These are phyloP conservation scores for Sepiola atlantica DNA, from an alignment of 2,888 invertebrate genomes.

Conservation along the genomic window DNA sequence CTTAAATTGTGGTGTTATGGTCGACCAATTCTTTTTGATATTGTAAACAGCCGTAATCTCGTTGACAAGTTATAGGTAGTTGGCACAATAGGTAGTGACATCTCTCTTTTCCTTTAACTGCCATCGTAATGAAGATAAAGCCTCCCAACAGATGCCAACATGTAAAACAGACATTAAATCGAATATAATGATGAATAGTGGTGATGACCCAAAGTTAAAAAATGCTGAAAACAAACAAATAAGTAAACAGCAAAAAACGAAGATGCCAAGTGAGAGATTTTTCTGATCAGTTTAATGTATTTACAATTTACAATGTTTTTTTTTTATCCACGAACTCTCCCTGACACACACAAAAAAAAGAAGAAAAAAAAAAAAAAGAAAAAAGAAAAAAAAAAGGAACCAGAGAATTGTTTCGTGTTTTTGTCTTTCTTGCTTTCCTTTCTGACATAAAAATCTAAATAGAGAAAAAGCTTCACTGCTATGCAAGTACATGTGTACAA, in stretches of 20 bases:
- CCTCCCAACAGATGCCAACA: too few relatives aligned
- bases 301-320: neutral
- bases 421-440: neutral
- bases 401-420: neutral
- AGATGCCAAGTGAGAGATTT: slow-evolving; percentile 6
- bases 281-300: slow-evolving; percentile 32
- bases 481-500: slow-evolving; percentile 32
- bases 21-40: too few relatives aligned
- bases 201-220: neutral
- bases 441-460: slow-evolving; percentile 1
- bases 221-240: neutral
- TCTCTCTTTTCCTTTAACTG: too few relatives aligned
- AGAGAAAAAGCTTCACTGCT: slow-evolving; percentile 32
- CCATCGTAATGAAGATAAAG: too few relatives aligned
- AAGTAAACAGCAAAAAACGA: neutral
- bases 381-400: neutral
- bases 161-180: too few relatives aligned
- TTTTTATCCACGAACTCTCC: neutral
- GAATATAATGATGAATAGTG: too few relatives aligned
- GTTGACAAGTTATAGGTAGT: too few relatives aligned
- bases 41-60: too few relatives aligned
- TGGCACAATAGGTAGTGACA: too few relatives aligned
- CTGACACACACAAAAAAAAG: too few relatives aligned
- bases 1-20: too few relatives aligned
- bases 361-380: too few relatives aligned